phyloP scores from a whole-genome alignment of 2,113 vertebrate genomes.

The Pyxicephalus adspersus region DNA sequence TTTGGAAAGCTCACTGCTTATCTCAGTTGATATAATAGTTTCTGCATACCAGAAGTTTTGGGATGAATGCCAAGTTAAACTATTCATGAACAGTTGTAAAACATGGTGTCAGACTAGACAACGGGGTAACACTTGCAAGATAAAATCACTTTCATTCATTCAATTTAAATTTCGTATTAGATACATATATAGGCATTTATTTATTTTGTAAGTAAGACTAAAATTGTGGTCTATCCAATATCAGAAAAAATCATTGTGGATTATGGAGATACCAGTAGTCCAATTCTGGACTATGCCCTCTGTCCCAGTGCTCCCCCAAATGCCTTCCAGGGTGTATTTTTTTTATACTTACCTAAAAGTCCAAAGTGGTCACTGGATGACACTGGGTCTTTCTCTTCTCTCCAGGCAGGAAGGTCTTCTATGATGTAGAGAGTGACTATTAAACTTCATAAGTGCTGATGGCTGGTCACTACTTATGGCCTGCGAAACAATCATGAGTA shows the following conservation, averaged over 20 bases:
- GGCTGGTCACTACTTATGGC: too few relatives aligned
- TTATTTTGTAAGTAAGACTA: not conserved
- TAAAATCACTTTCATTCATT: not conserved
- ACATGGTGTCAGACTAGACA: conserved; percentile 25
- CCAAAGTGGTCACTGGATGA: too few relatives aligned
- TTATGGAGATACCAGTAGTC: too few relatives aligned
- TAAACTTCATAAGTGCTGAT: too few relatives aligned
- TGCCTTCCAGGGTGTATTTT: not conserved
- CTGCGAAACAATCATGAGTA: too few relatives aligned
- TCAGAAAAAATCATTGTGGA: not conserved
- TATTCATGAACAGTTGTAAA: conserved; percentile 16
- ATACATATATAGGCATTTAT: not conserved
- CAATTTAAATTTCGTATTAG: not conserved
- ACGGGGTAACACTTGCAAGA: not conserved
- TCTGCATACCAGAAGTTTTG: conserved; percentile 66
- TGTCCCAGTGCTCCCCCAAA: too few relatives aligned
- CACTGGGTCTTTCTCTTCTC: too few relatives aligned
- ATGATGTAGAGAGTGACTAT: too few relatives aligned
- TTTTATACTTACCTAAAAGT: not conserved
- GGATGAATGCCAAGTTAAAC: conserved; percentile 63
- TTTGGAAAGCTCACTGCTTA: conserved; percentile 73
- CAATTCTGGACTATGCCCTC: too few relatives aligned
- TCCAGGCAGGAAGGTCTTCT: too few relatives aligned
- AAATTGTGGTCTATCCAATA: not conserved
- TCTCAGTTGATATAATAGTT: conserved; percentile 69